phyloP scores from a whole-genome alignment of 2,113 vertebrate genomes.

The Calidris pugnax region DNA sequence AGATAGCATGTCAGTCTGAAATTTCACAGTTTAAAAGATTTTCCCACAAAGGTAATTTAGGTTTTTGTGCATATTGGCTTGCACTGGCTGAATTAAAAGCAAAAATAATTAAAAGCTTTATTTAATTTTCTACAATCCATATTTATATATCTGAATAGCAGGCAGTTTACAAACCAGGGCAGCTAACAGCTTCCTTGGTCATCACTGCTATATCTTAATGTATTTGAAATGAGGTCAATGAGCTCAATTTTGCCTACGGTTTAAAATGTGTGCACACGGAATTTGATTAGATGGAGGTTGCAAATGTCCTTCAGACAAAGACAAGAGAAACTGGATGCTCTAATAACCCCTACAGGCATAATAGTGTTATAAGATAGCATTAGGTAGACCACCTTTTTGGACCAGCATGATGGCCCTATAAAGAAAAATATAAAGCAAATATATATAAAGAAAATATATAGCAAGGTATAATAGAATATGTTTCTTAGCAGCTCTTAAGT shows the following conservation, averaged over 20 bases:
- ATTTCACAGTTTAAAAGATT: not conserved
- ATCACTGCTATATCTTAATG: not conserved
- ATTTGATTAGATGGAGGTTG: not conserved
- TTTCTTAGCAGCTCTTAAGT: not conserved
- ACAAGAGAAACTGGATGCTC: not conserved
- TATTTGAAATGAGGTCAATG: not conserved
- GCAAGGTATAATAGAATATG: not conserved
- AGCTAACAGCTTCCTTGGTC: not conserved
- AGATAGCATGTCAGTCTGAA: not conserved
- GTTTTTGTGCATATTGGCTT: not conserved
- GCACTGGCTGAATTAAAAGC: not conserved
- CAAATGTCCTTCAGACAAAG: not conserved
- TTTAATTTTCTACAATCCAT: not conserved
- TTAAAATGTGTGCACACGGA: not conserved
- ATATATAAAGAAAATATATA: not conserved
- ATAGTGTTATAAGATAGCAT: not conserved
- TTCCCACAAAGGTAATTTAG: not conserved
- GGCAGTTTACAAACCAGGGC: not conserved
- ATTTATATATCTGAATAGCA: not conserved
- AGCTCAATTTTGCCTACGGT: not conserved
- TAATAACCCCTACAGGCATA: not conserved
- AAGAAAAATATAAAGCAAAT: no score
- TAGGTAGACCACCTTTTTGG: not conserved
- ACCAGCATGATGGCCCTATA: rapidly evolving
- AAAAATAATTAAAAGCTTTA: not conserved